A percentile compares a stretch with the other conserved stretches of the same genome.
Conservation (phyloP, 2,113 vertebrate genomes). For the Labrus mixtus region DNA sequence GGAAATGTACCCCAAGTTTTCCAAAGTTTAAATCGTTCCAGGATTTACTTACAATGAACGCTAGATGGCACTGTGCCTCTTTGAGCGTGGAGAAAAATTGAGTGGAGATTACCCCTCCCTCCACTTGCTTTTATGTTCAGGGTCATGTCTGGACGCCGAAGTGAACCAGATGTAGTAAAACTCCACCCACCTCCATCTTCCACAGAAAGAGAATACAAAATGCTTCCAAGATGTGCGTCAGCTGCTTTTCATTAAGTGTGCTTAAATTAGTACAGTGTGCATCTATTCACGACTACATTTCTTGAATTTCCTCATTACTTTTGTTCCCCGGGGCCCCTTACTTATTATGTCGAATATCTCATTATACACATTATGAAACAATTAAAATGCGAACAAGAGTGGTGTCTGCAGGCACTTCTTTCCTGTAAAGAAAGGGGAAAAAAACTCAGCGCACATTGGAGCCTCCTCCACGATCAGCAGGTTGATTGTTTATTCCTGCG, state of each 20-base stretch:
- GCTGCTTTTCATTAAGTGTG: constrained; percentile 58
- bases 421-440: background rate
- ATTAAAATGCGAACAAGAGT: background rate
- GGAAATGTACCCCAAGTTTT: constrained; percentile 30
- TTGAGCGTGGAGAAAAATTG: background rate
- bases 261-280: constrained; percentile 21
- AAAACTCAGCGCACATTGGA: background rate
- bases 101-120: background rate
- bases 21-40: constrained; percentile 48
- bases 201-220: constrained; percentile 42
- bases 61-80: constrained; percentile 76
- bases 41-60: constrained; percentile 14
- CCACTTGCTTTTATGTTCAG: constrained; percentile 56
- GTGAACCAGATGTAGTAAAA: constrained; percentile 66
- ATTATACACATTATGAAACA: background rate
- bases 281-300: constrained; percentile 2
- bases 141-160: constrained; percentile 44
- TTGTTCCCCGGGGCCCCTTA: background rate
- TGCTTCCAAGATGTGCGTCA: constrained; percentile 34
- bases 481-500: constrained; percentile 8
- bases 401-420: background rate
- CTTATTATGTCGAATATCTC: background rate
- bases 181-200: constrained; percentile 36
- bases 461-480: background rate
- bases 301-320: background rate